Evolutionary conservation across 2,797 vertebrate species (phyloP).

Genomic region (Allobates femoralis): DNA sequence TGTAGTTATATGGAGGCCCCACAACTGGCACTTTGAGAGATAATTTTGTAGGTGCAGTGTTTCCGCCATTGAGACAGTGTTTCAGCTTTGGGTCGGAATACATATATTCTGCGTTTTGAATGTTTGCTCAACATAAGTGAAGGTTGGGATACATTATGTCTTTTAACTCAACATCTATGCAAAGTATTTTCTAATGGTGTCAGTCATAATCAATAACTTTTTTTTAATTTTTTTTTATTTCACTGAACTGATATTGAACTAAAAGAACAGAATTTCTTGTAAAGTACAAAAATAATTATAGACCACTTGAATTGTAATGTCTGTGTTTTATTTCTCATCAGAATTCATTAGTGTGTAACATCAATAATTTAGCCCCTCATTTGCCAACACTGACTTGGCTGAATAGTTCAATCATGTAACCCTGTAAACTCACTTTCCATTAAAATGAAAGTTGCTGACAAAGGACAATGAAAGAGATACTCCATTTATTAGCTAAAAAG

Average conservation of each 20-base stretch:
- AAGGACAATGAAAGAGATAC: constrained; percentile 89
- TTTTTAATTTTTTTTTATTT: too few species aligned
- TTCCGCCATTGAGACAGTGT: constrained; percentile 8
- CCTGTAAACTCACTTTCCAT: constrained; percentile 89
- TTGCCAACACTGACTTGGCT: constrained; percentile 88
- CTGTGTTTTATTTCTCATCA: constrained; percentile 92
- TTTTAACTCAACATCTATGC: constrained; percentile 66
- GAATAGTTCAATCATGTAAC: constrained; percentile 89
- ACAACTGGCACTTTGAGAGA: too few species aligned
- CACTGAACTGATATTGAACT: constrained; percentile 66
- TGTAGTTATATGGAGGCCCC: too few species aligned
- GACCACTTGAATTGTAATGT: constrained; percentile 89
- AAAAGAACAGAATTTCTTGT: constrained; percentile 88
- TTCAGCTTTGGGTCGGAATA: too few species aligned
- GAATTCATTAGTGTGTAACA: constrained; percentile 91
- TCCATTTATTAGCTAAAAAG: constrained; percentile 89
- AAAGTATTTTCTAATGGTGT: constrained; percentile 76
- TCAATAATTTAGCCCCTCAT: constrained; percentile 91
- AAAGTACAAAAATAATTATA: constrained; percentile 91
- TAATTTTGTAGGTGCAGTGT: too few species aligned
- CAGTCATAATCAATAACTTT: constrained; percentile 68
- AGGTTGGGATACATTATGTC: constrained; percentile 33
- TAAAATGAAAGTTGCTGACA: constrained; percentile 91
- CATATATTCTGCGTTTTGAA: not conserved
- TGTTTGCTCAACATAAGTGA: not conserved